Base-by-base conservation (phyloP, 2,797 vertebrate species). In the Pseudomugil tenellus region DNA sequence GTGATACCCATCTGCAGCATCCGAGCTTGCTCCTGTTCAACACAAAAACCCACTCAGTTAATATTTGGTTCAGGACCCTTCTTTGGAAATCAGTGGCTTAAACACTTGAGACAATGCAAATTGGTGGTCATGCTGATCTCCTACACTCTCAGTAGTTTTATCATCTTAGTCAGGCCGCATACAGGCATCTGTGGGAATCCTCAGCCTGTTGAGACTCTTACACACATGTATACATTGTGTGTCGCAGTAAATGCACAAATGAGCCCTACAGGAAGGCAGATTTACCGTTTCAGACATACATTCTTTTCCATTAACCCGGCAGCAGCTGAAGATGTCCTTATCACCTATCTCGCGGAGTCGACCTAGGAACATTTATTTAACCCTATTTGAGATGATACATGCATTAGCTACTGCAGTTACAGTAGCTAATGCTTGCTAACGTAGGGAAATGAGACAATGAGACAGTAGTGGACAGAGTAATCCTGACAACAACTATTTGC, bases 1-100 rank as follows among this genome's bases (percentile, higher is more conserved):
- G 96, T 98, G 84, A 99, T 99, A n/a, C 97, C 98, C 93, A 98
- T 97, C 87, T 97, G 96, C 92, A 99, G 88, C 97, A 99, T 98
- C 77, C 96, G 96, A 46, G 90, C 79, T 91, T 99, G 97, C 67
- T 99, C 97, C 97, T 99, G 91, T 85, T 80, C 0, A 63, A 72
- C 66, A 84, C 56, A 37, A 25, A 10, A 7, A 52, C 13, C 11
- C n/a, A 5, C 25, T 77, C 28, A 28, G 62, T 17, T 69, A 29
- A 64, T 0, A 43, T 25, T 16, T 10, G 8, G 28, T 13, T 35
- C 3, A 52, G 28, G 26, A 67, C 34, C 37, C 19, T 48, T 11
- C 25, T 34, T 21, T 43, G n/a, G 28, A 13, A n/a, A 25, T 60
- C 17, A 11, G 29, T 16, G 53, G 60, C 72, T 59, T 66, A 13